Base-by-base conservation (phyloP, 2,797 vertebrate genomes). In the Astyanax mexicanus region DNA sequence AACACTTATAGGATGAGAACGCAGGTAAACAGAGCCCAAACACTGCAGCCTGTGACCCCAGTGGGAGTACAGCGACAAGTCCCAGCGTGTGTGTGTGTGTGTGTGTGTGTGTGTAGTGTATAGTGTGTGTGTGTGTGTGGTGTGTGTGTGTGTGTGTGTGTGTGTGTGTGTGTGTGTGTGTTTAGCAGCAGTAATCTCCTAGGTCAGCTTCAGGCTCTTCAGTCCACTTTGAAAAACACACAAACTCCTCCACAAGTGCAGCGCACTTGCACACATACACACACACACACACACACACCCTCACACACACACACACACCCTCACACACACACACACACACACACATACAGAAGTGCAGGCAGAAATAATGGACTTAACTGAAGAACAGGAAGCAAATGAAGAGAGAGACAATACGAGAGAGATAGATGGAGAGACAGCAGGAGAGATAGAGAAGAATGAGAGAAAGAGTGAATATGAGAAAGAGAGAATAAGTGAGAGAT, bases 311-410 rank as follows among this genome's bases (percentile, higher is more conserved):
- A 10, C 42, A 49, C 27, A 45, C 57, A 47, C n/a, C n/a, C n/a
- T 40, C 4, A 42, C 25, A n/a, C n/a, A n/a, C n/a, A n/a, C n/a
- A n/a, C n/a, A n/a, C n/a, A n/a, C 37, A 61, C 17, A 35, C 69
- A 60, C 44, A 47, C 40, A 68, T 27, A 44, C 84, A 80, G 84
- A 90, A 87, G 85, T 88, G 87, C 85, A 60, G 88, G 82, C 88
- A 88, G 80, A 84, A 90, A 92, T 90, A 93, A 93, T 89, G 86
- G 88, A 84, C 86, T 90, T 90, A 90, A 91, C 90, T 92, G 86
- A 87, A 89, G 86, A 89, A 83, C 69, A 68, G 44, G 42, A 69
- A 7, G 58, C 21, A 44, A 62, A 69, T 27, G 74, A 62, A n/a
- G n/a, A n/a, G 67, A 9, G 64, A 21, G 61, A 42, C 78, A 87